Base-by-base conservation (phyloP, 1,140 invertebrate genomes). In the Drosophila tropicalis region DNA sequence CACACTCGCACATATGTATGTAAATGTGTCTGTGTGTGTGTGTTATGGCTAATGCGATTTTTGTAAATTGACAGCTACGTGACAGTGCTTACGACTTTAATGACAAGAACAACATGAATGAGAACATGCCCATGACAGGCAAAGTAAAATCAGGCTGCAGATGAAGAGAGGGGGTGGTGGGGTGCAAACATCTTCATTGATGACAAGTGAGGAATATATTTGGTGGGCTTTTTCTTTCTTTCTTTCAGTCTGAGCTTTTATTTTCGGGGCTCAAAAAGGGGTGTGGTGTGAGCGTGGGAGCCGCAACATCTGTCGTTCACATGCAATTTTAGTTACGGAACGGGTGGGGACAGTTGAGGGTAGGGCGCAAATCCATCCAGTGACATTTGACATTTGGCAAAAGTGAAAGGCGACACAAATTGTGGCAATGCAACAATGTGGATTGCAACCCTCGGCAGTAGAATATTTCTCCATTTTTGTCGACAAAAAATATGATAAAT, bases 41-140 rank as follows among this genome's bases (percentile, higher is more conserved):
- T 79, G 51, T 67, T 56, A 34, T 63, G 71, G 74, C 78, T 85
- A 85, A 85, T 86, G 82, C 82, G 76, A 84, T 89, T 89, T 89
- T 83, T 80, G 69, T 71, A 80, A 87, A 87, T 87, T 87, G 83
- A 87, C 84, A 87, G 84, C 84, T 62, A 87, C 84, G 85, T 86
- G 83, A 86, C 83, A 86, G 72, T 71, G 67, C 84, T 77, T 86
- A 87, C 79, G 84, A 86, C 70, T 89, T 89, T 89, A 87, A 89
- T 87, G 83, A 89, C 76, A 82, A 67, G 70, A 78, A 68, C 70
- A 51, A 51, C 44, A 51, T 51, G 44, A 82, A 39, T 39, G 36
- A 39, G 36, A 39, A 81, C 79, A 81, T 81, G 73, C 40, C 58
- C 36, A 39, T 40, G 29, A 62, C 66, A 67, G n/a, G 12, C 12